These are phyloP conservation scores for Lynx canadensis DNA, from an alignment of 2,113 vertebrate species.

Conservation along the genomic window DNA sequence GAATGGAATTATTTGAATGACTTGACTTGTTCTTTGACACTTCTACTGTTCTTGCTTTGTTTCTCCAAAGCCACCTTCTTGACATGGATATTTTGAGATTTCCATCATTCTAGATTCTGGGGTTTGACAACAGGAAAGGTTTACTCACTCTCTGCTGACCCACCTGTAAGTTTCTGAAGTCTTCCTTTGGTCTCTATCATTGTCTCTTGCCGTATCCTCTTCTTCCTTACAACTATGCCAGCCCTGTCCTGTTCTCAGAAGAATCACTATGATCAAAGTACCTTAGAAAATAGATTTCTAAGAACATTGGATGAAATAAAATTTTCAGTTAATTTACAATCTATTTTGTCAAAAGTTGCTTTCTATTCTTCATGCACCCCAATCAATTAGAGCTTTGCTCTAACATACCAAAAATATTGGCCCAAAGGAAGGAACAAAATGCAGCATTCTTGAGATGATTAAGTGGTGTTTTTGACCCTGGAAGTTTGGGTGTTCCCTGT, in stretches of 20 bases:
- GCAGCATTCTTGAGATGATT: neutral
- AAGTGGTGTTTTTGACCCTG: neutral
- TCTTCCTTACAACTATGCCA: neutral
- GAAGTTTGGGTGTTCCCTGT: neutral
- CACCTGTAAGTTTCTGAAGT: neutral
- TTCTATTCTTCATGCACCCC: neutral
- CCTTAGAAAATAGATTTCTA: neutral
- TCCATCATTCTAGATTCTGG: neutral
- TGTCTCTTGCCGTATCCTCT: neutral
- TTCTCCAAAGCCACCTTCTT: neutral
- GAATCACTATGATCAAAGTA: neutral
- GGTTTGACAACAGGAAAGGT: neutral
- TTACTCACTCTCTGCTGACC: neutral
- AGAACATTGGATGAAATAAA: neutral
- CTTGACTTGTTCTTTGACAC: neutral
- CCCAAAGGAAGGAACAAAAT: neutral
- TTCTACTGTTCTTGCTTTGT: neutral
- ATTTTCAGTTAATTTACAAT: constrained; percentile 22
- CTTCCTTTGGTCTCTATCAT: neutral
- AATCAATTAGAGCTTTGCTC: neutral
- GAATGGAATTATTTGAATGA: neutral
- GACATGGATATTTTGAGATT: neutral
- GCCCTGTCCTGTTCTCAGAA: neutral
- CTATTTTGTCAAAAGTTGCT: neutral
- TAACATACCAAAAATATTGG: neutral